Conservation (phyloP, 2,113 vertebrate genomes). For the Ivindomyrus marchei region DNA sequence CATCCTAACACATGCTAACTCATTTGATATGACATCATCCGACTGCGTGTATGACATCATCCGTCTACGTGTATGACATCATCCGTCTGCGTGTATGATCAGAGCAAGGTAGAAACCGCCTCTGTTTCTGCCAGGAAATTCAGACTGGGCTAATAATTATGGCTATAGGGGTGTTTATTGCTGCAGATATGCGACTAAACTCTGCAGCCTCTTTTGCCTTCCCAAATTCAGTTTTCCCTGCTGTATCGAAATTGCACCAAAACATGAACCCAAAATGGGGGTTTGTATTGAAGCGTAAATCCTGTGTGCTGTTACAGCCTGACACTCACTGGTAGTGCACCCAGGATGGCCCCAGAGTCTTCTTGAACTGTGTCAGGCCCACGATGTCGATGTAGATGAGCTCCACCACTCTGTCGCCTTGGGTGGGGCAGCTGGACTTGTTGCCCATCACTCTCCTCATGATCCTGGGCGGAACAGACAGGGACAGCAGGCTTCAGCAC, state of each 20-base stretch:
- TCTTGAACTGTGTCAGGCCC: slow-evolving; percentile 96
- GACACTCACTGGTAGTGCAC: slow-evolving; percentile 98
- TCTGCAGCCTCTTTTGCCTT: not conserved
- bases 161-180: not conserved
- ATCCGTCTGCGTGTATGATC: not conserved
- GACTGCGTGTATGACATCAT: not conserved
- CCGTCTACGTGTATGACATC: not conserved
- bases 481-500: not conserved
- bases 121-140: not conserved
- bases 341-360: slow-evolving; percentile 95
- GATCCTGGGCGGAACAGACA: slow-evolving; percentile 62
- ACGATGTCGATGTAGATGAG: slow-evolving; percentile 99
- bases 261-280: not conserved
- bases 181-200: too few species aligned
- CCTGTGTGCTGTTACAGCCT: too few species aligned
- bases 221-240: not conserved
- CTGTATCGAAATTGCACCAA: not conserved
- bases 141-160: not conserved
- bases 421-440: slow-evolving; percentile 92
- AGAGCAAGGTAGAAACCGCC: not conserved
- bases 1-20: not conserved
- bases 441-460: slow-evolving; percentile 98
- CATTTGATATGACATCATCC: not conserved
- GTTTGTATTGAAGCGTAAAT: not conserved
- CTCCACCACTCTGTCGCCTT: slow-evolving; percentile 92